These are phyloP conservation scores for Rattus rattus DNA, from an alignment of 2,113 vertebrate species.

Conservation along the genomic window DNA sequence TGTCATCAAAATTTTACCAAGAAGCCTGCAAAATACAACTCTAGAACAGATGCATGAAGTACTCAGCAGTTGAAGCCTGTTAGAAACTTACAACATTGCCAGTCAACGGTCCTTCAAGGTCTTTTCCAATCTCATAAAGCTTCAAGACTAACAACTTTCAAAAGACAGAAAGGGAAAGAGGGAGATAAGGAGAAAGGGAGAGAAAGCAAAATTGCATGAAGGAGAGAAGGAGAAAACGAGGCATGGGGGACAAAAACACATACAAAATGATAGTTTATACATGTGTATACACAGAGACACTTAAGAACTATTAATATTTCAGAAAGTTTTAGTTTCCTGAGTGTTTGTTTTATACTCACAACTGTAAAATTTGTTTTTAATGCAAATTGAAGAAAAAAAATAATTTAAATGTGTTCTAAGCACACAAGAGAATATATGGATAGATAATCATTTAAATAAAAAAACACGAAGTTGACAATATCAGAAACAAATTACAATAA, in stretches of 20 bases:
- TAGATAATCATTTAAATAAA: neutral
- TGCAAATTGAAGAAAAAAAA: conserved; percentile 36
- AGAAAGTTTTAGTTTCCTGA: conserved; percentile 39
- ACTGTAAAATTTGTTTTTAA: conserved; percentile 39
- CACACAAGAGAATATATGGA: neutral
- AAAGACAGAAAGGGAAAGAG: neutral
- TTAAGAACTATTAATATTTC: neutral
- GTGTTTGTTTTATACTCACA: neutral
- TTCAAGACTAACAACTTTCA: neutral
- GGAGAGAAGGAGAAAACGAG: neutral
- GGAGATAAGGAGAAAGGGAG: neutral
- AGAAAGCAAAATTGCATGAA: neutral
- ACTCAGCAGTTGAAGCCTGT: neutral
- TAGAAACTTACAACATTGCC: neutral
- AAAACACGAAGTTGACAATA: neutral
- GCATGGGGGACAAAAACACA: neutral
- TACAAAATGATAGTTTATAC: neutral
- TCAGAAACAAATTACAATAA: conserved; percentile 44
- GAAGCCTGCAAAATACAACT: neutral
- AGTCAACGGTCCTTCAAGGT: neutral
- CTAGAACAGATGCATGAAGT: neutral
- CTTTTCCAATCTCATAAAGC: neutral
- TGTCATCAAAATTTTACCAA: neutral
- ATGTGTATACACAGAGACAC: neutral
- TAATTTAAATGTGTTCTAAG: conserved; percentile 42